Base-by-base conservation (phyloP, 1,140 invertebrate genomes). In the Drosophila busckii region DNA sequence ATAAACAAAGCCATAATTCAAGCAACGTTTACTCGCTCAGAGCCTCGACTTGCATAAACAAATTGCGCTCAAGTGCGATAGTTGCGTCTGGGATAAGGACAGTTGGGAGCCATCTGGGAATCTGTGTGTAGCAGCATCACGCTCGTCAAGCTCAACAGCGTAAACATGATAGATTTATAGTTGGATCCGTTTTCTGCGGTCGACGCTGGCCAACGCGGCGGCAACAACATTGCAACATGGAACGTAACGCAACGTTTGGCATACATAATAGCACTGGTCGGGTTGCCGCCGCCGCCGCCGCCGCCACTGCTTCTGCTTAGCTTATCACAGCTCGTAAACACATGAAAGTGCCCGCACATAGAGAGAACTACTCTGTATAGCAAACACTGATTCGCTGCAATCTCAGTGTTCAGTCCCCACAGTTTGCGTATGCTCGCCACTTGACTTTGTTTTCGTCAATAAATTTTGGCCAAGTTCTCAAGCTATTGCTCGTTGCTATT, bases 1-100 rank as follows among this genome's bases (percentile, higher is more conserved):
- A 80, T 80, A 80, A 80, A 80, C 73, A 80, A 80, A 80, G 73
- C 68, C 68, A 80, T 80, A 80, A 80, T 65, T 80, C 73, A 80
- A 80, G 73, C 58, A 80, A 78, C 71, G 71, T 62, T 78, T 76
- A 52, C 62, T 61, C 55, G 48, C 48, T 50, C 49, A 48, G 61
- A 50, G 61, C 62, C 70, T 78, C 58, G 53, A 78, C 73, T 78
- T 76, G 71, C 71, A 78, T 75, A 75, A 67, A 70, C 71, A 76
- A 76, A 76, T 76, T 78, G 71, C 78, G 71, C 71, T 63, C 55
- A 56, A 76, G 60, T 61, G 41, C 26, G 31, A 34, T 49, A 42
- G 35, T 48, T 52, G 46, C 17, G 29, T 34, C 26, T 20, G 17
- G 48, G 56, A 38, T 2, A 6, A 2, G 15, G 17, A 26, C 20